Evolutionary conservation across 1,140 invertebrate genomes (phyloP).

Genomic region (Drosophila insularis): DNA sequence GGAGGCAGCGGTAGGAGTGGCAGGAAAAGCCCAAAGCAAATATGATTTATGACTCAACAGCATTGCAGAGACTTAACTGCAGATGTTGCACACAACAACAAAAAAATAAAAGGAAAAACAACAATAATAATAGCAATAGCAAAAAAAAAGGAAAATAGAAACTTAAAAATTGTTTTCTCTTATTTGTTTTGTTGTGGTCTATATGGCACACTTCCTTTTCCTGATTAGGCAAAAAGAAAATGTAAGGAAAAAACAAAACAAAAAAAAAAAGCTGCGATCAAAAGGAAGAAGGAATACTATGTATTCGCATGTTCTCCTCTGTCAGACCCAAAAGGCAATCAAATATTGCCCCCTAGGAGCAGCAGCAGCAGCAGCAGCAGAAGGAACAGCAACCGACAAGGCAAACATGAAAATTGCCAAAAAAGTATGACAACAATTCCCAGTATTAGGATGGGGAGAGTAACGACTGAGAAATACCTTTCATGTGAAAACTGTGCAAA

Average conservation of each 20-base stretch:
- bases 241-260: background rate
- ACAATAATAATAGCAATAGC: background rate
- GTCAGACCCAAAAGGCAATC: conserved; percentile 43
- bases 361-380: background rate
- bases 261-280: conserved; percentile 28
- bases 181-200: background rate
- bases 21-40: conserved; percentile 63
- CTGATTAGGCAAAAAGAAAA: background rate
- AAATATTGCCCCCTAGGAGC: conserved; percentile 27
- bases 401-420: conserved; percentile 45
- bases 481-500: background rate
- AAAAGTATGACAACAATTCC: conserved; percentile 29
- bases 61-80: conserved; percentile 27
- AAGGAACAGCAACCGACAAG: conserved; percentile 6
- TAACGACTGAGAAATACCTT: conserved; percentile 14
- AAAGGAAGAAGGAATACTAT: conserved; percentile 16
- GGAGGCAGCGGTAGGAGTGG: conserved; percentile 8
- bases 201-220: conserved; percentile 46
- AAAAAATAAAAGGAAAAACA: background rate
- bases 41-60: conserved; percentile 69
- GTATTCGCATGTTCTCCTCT: conserved; percentile 32
- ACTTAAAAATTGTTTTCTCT: background rate
- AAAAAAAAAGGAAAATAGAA: background rate
- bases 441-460: conserved; percentile 3
- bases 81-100: conserved; percentile 48